phyloP scores from a whole-genome alignment of 2,888 invertebrate genomes.

The Epinotia demarniana region DNA sequence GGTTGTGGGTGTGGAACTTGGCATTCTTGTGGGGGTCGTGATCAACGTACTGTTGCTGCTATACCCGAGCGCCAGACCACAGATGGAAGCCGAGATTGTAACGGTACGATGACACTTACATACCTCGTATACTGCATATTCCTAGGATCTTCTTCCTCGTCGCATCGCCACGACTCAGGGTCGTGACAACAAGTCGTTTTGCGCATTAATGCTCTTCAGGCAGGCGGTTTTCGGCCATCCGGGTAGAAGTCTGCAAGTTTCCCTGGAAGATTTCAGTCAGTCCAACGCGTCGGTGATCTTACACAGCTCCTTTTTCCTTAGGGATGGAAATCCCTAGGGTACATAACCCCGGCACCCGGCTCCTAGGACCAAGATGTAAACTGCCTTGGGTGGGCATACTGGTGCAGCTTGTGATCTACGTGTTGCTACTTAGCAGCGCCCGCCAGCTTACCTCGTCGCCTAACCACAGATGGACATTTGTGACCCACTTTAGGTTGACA shows the following conservation, averaged over 20 bases:
- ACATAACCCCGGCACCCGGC: not conserved
- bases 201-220: no score
- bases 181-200: no score
- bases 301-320: no score
- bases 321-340: not conserved
- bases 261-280: no score
- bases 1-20: constrained; percentile 92
- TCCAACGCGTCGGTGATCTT: no score
- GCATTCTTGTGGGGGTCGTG: constrained; percentile 92
- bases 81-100: constrained; percentile 88
- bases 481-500: no score
- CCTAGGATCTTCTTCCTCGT: not conserved
- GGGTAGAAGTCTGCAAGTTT: no score
- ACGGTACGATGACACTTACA: constrained; percentile 79
- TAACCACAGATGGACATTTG: no score
- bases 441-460: no score
- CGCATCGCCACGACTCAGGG: no score
- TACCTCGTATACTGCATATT: not conserved
- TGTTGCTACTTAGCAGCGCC: constrained; percentile 66
- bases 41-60: constrained; percentile 91
- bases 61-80: constrained; percentile 92
- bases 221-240: no score
- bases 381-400: constrained; percentile 94
- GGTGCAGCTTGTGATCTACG: constrained; percentile 91
- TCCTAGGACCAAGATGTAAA: not conserved